Conservation (phyloP, 2,888 invertebrate species). For the Phaonia tiefii region DNA sequence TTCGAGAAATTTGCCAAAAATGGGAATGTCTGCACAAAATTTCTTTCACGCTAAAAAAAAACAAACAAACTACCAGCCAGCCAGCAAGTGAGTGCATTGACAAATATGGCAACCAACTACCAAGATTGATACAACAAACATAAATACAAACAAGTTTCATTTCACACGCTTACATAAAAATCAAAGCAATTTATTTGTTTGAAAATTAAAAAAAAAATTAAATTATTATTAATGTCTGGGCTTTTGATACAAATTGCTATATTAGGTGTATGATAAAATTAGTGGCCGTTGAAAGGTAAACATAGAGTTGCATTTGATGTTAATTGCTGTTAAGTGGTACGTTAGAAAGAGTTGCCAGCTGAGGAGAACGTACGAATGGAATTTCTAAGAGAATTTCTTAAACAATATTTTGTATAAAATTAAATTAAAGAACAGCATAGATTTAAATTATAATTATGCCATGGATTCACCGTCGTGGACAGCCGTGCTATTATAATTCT, state of each 20-base stretch:
- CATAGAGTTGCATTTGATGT: no score
- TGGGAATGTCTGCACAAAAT: constrained; percentile 40
- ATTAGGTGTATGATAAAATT: neutral
- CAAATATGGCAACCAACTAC: neutral
- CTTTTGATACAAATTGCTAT: neutral
- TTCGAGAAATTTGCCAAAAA: constrained; percentile 46
- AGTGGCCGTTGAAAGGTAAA: neutral
- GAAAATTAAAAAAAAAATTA: constrained; percentile 20
- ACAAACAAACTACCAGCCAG: neutral
- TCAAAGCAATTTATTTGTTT: constrained; percentile 12
- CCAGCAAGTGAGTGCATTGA: neutral
- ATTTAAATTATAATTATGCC: no score
- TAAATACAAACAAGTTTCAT: constrained; percentile 32
- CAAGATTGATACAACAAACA: neutral
- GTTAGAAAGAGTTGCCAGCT: no score
- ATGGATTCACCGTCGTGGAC: no score
- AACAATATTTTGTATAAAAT: no score
- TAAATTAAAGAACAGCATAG: no score
- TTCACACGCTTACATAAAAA: constrained; percentile 41
- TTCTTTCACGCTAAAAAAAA: constrained; percentile 26
- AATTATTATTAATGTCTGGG: constrained; percentile 24
- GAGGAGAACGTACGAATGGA: no score
- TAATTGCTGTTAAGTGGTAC: no score
- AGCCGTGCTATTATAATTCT: no score
- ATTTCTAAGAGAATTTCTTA: no score